Percentiles rank a stretch among this genome's conserved stretches.
Evolutionary conservation across 2,888 invertebrate species (phyloP).

Genomic region (Acanthosoma haemorrhoidale): DNA sequence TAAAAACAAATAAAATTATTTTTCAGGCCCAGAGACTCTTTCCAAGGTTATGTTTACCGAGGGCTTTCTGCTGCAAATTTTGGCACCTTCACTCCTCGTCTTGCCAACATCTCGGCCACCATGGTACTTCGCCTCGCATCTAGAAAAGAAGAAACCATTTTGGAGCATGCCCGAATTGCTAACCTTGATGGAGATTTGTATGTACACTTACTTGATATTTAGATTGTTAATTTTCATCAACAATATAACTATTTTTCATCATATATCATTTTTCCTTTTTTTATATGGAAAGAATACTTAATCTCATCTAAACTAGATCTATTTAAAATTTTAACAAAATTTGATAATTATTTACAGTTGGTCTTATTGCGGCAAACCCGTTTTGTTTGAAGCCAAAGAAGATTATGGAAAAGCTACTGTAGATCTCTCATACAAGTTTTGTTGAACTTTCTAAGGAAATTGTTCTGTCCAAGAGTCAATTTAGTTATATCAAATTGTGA

Average conservation of each 20-base stretch:
- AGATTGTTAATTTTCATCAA: background rate
- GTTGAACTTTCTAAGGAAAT: too few relatives aligned
- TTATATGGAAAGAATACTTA: too few relatives aligned
- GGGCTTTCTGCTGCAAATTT: conserved; percentile 47
- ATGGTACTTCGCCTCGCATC: conserved; percentile 44
- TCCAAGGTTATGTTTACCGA: conserved; percentile 41
- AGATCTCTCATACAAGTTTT: conserved; percentile 12
- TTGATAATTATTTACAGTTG: conserved; percentile 44
- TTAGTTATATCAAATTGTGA: too few relatives aligned
- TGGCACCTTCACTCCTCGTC: conserved; percentile 43
- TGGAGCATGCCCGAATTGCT: conserved; percentile 31
- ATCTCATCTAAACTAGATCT: too few relatives aligned
- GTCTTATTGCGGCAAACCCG: conserved; percentile 47
- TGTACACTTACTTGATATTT: background rate
- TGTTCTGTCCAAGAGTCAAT: too few relatives aligned
- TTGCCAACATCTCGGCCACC: conserved; percentile 43
- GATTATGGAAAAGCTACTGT: conserved; percentile 23
- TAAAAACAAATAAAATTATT: background rate
- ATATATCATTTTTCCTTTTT: background rate
- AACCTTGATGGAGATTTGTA: conserved; percentile 33
- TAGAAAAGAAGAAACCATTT: conserved; percentile 42
- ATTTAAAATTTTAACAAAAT: background rate
- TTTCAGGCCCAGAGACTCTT: conserved; percentile 13
- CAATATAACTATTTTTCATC: background rate
- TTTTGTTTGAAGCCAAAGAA: conserved; percentile 41